These are phyloP conservation scores for Hirtodrosophila trivittata DNA, from an alignment of 2,888 invertebrate genomes.

Conservation along the genomic window DNA sequence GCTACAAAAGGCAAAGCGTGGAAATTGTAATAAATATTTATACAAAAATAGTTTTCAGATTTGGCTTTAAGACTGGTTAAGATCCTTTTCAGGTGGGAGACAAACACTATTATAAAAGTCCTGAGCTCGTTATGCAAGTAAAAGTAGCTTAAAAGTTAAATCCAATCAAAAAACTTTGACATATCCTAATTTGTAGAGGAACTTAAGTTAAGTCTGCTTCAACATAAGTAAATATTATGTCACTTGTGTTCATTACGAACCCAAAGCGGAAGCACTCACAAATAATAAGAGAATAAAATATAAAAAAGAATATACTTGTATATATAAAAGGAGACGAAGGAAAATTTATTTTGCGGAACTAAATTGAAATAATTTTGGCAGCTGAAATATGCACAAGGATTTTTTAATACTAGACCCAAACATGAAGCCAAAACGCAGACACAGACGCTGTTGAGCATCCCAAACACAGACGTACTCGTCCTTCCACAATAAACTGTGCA, in stretches of 20 bases:
- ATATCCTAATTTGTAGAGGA: too few species aligned
- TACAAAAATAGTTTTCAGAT: background rate
- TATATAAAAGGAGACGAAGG: conserved; percentile 32
- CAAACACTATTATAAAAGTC: too few species aligned
- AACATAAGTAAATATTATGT: conserved; percentile 36
- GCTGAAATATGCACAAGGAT: conserved; percentile 71
- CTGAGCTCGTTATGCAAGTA: too few species aligned
- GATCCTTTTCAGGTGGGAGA: too few species aligned
- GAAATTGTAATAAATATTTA: too few species aligned
- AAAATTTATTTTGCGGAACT: conserved; percentile 79
- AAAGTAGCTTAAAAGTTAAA: background rate
- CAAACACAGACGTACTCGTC: conserved; percentile 19
- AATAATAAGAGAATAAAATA: conserved; percentile 21
- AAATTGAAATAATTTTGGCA: conserved; percentile 80
- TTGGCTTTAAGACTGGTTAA: too few species aligned
- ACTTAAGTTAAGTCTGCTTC: background rate
- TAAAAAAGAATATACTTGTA: conserved; percentile 7
- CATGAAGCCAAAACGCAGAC: conserved; percentile 22
- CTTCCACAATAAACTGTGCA: conserved; percentile 48
- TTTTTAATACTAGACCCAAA: conserved; percentile 59
- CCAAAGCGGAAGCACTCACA: conserved; percentile 22
- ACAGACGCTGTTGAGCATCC: conserved; percentile 18
- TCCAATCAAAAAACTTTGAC: background rate
- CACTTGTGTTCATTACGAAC: conserved; percentile 57
- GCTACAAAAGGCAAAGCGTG: background rate